Conservation (phyloP, 2,797 vertebrate species). For the Lophius americanus region DNA sequence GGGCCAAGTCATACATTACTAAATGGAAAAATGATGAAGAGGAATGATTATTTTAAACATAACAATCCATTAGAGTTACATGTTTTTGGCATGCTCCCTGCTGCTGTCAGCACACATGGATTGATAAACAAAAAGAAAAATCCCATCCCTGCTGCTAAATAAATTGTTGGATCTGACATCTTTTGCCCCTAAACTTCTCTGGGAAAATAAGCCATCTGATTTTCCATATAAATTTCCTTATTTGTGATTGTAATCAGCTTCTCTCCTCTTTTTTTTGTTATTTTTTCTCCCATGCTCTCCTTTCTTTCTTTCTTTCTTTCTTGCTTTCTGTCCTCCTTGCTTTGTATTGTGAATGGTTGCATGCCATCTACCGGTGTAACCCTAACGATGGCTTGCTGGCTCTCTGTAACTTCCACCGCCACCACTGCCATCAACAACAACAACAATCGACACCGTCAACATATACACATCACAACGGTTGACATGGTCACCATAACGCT, state of each 20-base stretch:
- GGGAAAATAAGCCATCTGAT: conserved; percentile 89
- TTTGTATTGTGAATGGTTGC: conserved; percentile 96
- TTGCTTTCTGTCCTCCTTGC: conserved; percentile 82
- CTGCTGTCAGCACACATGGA: conserved; percentile 23
- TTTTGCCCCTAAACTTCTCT: conserved; percentile 79
- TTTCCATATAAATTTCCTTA: conserved; percentile 91
- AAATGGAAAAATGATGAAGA: neutral
- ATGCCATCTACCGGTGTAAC: conserved; percentile 99
- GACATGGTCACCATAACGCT: conserved; percentile 92
- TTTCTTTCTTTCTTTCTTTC: conserved; percentile 74
- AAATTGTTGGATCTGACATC: conserved; percentile 23
- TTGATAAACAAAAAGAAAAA: conserved; percentile 9
- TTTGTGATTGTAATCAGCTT: conserved; percentile 98
- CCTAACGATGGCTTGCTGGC: conserved; percentile 94
- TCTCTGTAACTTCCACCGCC: conserved; percentile 91
- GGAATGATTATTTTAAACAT: neutral
- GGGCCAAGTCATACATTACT: neutral
- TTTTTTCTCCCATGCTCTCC: conserved; percentile 73
- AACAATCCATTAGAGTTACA: neutral
- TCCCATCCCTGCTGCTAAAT: conserved; percentile 42
- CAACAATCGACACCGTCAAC: conserved; percentile 41
- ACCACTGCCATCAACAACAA: conserved; percentile 65
- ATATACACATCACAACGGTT: conserved; percentile 70
- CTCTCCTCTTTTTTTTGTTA: conserved; percentile 86
- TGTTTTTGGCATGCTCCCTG: conserved; percentile 17